Evolutionary conservation across 1,140 invertebrate genomes (phyloP).

Genomic region (Paramacrobiotus metropolitanus): DNA sequence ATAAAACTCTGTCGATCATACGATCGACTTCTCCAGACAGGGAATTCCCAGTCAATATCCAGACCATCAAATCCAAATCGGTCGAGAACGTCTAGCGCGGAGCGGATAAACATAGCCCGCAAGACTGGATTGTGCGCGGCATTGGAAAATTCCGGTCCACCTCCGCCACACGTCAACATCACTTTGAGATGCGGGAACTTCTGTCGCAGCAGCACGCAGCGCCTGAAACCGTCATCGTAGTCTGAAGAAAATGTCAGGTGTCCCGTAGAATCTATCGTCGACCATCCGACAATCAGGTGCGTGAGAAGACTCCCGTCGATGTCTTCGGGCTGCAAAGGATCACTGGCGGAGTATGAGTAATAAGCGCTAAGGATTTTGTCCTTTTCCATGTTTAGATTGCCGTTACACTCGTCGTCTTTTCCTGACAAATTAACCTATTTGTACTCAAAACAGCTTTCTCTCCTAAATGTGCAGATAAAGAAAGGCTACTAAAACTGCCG

Average conservation of each 20-base stretch:
- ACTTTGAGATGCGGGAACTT: background rate
- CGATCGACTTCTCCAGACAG: constrained; percentile 68
- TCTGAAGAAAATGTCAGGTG: background rate
- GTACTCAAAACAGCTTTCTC: no score
- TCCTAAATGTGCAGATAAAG: no score
- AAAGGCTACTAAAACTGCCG: no score
- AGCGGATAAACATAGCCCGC: constrained; percentile 44
- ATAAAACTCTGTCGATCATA: constrained; percentile 28
- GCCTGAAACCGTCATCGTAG: background rate
- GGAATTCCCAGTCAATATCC: constrained; percentile 73
- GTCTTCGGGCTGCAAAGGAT: background rate
- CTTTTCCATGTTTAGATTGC: no score
- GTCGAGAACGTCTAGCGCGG: constrained; percentile 39
- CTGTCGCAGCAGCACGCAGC: background rate
- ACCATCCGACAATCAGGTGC: background rate
- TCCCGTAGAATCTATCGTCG: background rate
- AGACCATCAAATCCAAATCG: constrained; percentile 51
- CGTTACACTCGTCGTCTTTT: no score
- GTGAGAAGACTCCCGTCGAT: background rate
- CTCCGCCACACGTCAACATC: background rate
- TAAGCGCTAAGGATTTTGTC: no score
- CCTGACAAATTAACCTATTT: no score
- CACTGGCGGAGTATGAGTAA: no score
- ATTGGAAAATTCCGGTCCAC: background rate
- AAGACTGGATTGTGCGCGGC: background rate